These are phyloP conservation scores for Bacillus rossius DNA, from an alignment of 1,140 invertebrate genomes.

Conservation along the genomic window DNA sequence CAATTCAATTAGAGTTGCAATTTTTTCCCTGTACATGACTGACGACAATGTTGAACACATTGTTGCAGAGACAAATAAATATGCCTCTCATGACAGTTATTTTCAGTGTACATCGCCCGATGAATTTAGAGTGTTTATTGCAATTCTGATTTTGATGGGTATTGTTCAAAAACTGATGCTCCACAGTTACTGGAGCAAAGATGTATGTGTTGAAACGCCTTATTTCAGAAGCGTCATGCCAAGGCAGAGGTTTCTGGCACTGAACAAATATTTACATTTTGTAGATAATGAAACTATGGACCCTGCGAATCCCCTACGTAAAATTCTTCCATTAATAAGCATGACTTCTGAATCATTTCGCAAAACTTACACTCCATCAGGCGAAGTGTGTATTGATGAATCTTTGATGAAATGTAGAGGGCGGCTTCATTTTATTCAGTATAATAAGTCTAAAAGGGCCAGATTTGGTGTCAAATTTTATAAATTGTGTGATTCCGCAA, in stretches of 20 bases:
- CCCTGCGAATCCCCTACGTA: neutral
- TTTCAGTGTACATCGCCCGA: too few species aligned
- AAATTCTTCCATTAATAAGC: neutral
- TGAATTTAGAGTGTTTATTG: too few species aligned
- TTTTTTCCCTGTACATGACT: too few species aligned
- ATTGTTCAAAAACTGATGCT: too few species aligned
- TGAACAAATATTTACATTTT: neutral
- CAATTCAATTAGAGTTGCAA: too few species aligned
- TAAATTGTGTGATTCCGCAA: slow-evolving; percentile 20
- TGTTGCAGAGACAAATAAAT: too few species aligned
- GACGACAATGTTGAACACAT: too few species aligned
- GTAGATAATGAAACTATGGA: neutral
- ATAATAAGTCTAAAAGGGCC: slow-evolving; percentile 19
- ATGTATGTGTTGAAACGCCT: too few species aligned
- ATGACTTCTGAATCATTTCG: slow-evolving; percentile 2
- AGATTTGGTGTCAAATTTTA: slow-evolving; percentile 19
- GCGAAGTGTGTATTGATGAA: slow-evolving; percentile 16
- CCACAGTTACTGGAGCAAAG: too few species aligned
- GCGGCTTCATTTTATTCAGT: slow-evolving; percentile 16
- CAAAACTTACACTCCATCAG: slow-evolving; percentile 15
- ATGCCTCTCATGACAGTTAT: too few species aligned
- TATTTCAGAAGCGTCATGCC: too few species aligned
- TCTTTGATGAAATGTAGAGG: slow-evolving; percentile 20
- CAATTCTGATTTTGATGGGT: too few species aligned
- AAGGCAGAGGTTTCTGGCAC: neutral